Evolutionary conservation across 2,888 invertebrate genomes (phyloP).

Genomic region (Orchesella flavescens): DNA sequence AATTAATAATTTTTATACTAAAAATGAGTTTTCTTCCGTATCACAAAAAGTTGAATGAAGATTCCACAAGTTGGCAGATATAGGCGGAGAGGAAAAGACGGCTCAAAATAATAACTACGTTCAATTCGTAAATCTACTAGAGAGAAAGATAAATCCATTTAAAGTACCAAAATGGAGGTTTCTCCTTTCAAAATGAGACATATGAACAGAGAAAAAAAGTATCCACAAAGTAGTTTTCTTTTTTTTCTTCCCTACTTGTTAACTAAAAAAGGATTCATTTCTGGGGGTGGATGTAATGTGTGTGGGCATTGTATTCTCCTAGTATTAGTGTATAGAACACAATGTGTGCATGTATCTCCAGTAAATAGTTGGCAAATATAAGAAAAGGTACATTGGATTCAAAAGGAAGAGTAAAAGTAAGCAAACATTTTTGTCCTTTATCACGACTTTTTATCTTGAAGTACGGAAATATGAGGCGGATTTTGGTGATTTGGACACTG

Average conservation of each 20-base stretch:
- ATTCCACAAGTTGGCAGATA: slow-evolving; percentile 27
- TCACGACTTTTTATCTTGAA: slow-evolving; percentile 2
- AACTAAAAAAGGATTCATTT: slow-evolving; percentile 1
- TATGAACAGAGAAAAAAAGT: not conserved
- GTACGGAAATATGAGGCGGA: slow-evolving; percentile 16
- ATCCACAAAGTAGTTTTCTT: not conserved
- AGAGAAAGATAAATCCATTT: not conserved
- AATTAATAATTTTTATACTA: not conserved
- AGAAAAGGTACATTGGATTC: too few relatives aligned
- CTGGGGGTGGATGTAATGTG: not conserved
- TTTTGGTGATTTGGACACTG: slow-evolving; percentile 5
- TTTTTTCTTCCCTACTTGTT: not conserved
- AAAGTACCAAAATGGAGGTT: not conserved
- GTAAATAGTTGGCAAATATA: too few relatives aligned
- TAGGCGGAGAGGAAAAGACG: not conserved
- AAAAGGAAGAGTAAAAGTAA: not conserved
- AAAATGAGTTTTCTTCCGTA: not conserved
- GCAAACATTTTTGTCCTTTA: slow-evolving; percentile 34
- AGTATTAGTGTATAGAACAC: too few relatives aligned
- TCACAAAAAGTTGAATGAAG: not conserved
- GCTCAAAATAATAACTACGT: not conserved
- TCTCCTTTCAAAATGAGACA: not conserved
- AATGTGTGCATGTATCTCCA: slow-evolving; percentile 3
- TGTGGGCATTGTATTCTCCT: not conserved
- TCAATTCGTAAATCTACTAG: too few relatives aligned